Evolutionary conservation across 2,888 invertebrate genomes (phyloP).

Genomic region (Diarsia dahlii): DNA sequence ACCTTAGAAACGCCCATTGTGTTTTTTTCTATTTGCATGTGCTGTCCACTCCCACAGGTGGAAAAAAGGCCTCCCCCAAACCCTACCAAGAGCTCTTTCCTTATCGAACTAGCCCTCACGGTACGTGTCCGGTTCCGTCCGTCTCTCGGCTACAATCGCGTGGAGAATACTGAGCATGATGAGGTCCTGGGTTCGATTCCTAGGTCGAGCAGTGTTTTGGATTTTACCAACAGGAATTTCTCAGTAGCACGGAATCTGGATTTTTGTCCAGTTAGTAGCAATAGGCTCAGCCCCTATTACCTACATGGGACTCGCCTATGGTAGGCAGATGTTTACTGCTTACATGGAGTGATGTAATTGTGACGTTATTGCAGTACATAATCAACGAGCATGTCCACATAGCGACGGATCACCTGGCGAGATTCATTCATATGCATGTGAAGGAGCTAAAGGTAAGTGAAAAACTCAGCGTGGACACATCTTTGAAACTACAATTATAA

Average conservation of each 20-base stretch:
- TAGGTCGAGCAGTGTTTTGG: neutral
- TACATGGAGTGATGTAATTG: neutral
- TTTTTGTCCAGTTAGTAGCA: neutral
- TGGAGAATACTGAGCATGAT: neutral
- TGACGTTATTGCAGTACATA: constrained; percentile 80
- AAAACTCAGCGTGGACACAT: too few relatives aligned
- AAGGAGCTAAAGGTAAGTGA: constrained; percentile 84
- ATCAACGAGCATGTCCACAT: constrained; percentile 87
- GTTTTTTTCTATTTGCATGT: too few relatives aligned
- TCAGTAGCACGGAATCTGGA: neutral
- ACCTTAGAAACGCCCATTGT: neutral
- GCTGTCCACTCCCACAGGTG: too few relatives aligned
- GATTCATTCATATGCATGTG: constrained; percentile 85
- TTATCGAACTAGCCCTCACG: too few relatives aligned
- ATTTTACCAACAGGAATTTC: neutral
- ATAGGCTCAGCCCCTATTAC: neutral
- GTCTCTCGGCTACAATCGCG: too few relatives aligned
- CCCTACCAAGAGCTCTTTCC: too few relatives aligned
- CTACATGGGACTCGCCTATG: neutral
- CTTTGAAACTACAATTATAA: too few relatives aligned
- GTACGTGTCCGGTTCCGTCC: too few relatives aligned
- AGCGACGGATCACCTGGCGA: constrained; percentile 85
- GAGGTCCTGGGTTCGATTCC: neutral
- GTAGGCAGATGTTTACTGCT: neutral
- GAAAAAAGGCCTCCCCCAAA: too few relatives aligned